Conservation (phyloP, 1,140 invertebrate species). For the Camponotus floridanus region DNA sequence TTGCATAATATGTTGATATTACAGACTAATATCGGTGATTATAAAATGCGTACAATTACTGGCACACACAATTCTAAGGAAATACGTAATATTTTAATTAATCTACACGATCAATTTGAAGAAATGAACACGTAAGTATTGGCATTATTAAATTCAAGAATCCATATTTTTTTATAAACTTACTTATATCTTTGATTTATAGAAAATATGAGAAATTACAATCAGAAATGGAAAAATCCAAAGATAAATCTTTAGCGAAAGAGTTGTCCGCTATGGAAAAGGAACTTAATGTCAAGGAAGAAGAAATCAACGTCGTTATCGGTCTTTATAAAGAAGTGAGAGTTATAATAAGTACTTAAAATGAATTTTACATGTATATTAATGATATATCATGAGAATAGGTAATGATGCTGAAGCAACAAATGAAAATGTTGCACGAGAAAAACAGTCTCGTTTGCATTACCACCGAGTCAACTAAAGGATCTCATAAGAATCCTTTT, state of each 20-base stretch:
- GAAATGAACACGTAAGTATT: constrained; percentile 82
- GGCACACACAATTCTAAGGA: constrained; percentile 60
- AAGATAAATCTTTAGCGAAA: constrained; percentile 77
- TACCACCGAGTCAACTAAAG: constrained; percentile 62
- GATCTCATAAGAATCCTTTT: constrained; percentile 6
- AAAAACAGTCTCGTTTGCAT: constrained; percentile 81
- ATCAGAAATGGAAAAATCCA: constrained; percentile 73
- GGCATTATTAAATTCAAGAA: not conserved
- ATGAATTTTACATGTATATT: not conserved
- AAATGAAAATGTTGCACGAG: constrained; percentile 83
- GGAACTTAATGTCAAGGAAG: constrained; percentile 84
- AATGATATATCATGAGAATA: constrained; percentile 56
- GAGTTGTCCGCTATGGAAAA: constrained; percentile 83
- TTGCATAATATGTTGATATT: constrained; percentile 14
- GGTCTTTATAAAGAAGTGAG: constrained; percentile 85
- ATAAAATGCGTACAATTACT: not conserved
- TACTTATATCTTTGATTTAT: constrained; percentile 27
- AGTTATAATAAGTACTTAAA: not conserved
- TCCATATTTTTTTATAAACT: not conserved
- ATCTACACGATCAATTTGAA: constrained; percentile 85
- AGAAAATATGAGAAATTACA: constrained; percentile 86
- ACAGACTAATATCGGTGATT: constrained; percentile 33
- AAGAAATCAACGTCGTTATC: constrained; percentile 86
- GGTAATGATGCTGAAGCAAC: constrained; percentile 84
- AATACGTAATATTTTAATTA: constrained; percentile 82